Conservation (phyloP, 2,888 invertebrate species). For the Ligdia adustata region DNA sequence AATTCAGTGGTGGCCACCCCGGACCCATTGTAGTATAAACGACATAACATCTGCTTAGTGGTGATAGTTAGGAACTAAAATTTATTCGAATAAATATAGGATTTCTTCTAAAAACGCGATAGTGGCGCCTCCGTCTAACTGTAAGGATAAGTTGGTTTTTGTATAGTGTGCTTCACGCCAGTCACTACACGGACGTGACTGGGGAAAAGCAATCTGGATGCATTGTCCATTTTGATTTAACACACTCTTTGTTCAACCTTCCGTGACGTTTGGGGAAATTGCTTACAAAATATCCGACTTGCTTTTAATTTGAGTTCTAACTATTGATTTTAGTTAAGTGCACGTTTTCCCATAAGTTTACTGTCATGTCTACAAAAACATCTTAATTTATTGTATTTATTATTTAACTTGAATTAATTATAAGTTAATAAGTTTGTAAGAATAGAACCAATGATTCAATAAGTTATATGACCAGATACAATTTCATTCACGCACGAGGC, state of each 20-base stretch:
- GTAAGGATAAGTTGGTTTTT: background rate
- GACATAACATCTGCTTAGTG: background rate
- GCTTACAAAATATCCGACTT: slow-evolving; percentile 19
- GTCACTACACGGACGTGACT: slow-evolving; percentile 60
- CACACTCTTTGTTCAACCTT: slow-evolving; percentile 56
- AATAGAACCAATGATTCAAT: slow-evolving; percentile 10
- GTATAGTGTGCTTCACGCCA: slow-evolving; percentile 62
- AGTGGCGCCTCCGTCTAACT: background rate
- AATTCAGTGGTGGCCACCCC: background rate
- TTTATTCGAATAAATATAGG: background rate
- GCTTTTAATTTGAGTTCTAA: background rate
- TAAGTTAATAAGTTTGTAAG: background rate
- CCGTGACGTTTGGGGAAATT: slow-evolving; percentile 28
- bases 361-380: no score
- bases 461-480: slow-evolving; percentile 9
- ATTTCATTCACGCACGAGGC: slow-evolving; percentile 17
- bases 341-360: no score
- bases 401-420: no score
- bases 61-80: background rate
- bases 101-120: background rate
- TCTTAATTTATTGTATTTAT: no score
- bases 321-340: no score
- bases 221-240: slow-evolving; percentile 63
- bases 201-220: slow-evolving; percentile 59
- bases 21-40: background rate